Base-by-base conservation (phyloP, 1,140 invertebrate species). In the Matsumurasca onukii region DNA sequence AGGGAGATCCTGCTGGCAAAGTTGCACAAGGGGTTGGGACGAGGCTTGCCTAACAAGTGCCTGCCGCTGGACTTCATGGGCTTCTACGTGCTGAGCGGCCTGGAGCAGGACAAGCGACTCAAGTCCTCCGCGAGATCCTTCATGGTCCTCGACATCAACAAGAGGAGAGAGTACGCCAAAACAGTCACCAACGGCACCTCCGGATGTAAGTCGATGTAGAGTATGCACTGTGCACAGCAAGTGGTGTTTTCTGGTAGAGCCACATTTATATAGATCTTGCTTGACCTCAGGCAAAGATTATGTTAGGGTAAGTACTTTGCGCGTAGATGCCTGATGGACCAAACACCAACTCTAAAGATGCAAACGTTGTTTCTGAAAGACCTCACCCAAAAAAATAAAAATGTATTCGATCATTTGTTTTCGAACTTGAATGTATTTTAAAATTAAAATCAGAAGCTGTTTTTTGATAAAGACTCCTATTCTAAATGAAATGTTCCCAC, bases 51-150 rank as follows among this genome's bases (percentile, higher is more conserved):
- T 24, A 89, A 92, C 73, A 92, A 92, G 79, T 94, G 92, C 78
- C 82, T 99, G 57, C 96, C 96, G 1, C 79, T 98, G 63, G 95
- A 98, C 80, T 99, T 98, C 81, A 97, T 99, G 94, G 94, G 94
- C 30, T 93, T 72, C 29, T 70, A 68, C 29, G 68, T 69, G 1
- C 20, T 68, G 31, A 39, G 55, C 29, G 95, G 94, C 12, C 86
- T 91, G 70, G 95, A 98, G 80, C 86, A 88, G 25, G 90, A 95
- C 68, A 89, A 90, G 72, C 86, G 88, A 72, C 79, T 93, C 39
- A 87, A 87, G 69, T 76, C 76, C n/a, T 76, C 85, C 34, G 81
- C 92, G 17, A 89, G 88, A 72, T 85, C 89, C 72, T 93, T 91
- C 77, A 91, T 97, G 86, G 80, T 89, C 31, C 85, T 88, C 1